These are phyloP conservation scores for Phasia obesa DNA, from an alignment of 2,888 invertebrate genomes.

Conservation along the genomic window DNA sequence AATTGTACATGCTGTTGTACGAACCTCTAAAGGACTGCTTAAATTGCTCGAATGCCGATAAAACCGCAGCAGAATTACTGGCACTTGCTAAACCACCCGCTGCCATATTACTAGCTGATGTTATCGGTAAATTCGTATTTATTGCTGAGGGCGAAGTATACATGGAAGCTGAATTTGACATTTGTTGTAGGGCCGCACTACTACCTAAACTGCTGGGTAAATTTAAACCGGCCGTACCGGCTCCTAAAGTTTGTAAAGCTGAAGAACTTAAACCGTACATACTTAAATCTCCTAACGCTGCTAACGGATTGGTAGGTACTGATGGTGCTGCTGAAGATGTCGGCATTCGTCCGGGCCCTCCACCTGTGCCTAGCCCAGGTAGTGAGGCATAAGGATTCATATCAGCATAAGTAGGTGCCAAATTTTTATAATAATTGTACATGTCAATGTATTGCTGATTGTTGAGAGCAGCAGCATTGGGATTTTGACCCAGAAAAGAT, in stretches of 20 bases:
- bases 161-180: constrained; percentile 48
- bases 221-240: constrained; percentile 50
- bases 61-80: constrained; percentile 48
- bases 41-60: constrained; percentile 68
- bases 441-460: constrained; percentile 74
- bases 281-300: constrained; percentile 72
- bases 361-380: constrained; percentile 50
- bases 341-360: constrained; percentile 58
- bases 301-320: constrained; percentile 67
- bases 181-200: constrained; percentile 46
- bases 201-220: constrained; percentile 52
- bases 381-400: constrained; percentile 68
- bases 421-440: constrained; percentile 69
- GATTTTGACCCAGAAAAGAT: constrained; percentile 73
- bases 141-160: constrained; percentile 57
- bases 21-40: constrained; percentile 61
- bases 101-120: constrained; percentile 53
- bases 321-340: constrained; percentile 49
- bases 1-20: constrained; percentile 66
- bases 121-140: constrained; percentile 62
- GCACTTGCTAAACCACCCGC: constrained; percentile 52
- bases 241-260: constrained; percentile 49
- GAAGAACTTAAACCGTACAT: constrained; percentile 68
- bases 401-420: constrained; percentile 65
- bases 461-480: constrained; percentile 71